These are phyloP conservation scores for Lophius americanus DNA, from an alignment of 2,797 vertebrate genomes.

Conservation along the genomic window DNA sequence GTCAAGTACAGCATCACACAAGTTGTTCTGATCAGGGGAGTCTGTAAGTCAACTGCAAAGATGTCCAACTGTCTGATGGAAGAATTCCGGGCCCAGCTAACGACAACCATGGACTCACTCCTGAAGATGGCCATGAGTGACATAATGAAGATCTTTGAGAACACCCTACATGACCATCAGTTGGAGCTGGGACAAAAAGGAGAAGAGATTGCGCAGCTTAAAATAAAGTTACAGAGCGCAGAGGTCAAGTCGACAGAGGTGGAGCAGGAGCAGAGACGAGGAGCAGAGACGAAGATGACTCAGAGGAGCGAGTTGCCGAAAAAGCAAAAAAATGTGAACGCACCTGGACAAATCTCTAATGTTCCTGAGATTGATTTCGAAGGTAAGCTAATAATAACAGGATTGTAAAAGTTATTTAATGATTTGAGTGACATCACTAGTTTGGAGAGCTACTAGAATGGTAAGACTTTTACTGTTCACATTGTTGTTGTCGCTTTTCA, in stretches of 20 bases:
- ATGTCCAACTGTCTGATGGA: constrained; percentile 63
- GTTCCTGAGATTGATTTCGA: constrained; percentile 56
- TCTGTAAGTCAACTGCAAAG: background rate
- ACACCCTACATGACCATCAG: constrained; percentile 57
- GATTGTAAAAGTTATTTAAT: background rate
- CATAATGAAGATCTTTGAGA: constrained; percentile 71
- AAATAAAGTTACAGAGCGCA: constrained; percentile 59
- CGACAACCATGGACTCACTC: constrained; percentile 60
- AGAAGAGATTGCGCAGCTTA: constrained; percentile 63
- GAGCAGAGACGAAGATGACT: background rate
- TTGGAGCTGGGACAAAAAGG: constrained; percentile 59
- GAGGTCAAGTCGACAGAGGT: constrained; percentile 46
- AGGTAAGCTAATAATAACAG: constrained; percentile 42
- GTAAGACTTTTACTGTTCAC: too few relatives aligned
- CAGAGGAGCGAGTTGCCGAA: background rate
- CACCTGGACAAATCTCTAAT: background rate
- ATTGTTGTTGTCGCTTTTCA: too few relatives aligned
- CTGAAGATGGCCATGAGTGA: constrained; percentile 60
- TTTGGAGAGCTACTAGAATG: background rate
- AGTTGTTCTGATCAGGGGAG: background rate
- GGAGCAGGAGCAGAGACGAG: accelerated
- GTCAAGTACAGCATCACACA: background rate
- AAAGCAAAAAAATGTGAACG: constrained; percentile 1
- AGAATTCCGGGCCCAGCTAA: constrained; percentile 60
- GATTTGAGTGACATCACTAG: background rate